Conservation (phyloP, 1,140 invertebrate genomes). For the Stegodyphus mimosarum region DNA sequence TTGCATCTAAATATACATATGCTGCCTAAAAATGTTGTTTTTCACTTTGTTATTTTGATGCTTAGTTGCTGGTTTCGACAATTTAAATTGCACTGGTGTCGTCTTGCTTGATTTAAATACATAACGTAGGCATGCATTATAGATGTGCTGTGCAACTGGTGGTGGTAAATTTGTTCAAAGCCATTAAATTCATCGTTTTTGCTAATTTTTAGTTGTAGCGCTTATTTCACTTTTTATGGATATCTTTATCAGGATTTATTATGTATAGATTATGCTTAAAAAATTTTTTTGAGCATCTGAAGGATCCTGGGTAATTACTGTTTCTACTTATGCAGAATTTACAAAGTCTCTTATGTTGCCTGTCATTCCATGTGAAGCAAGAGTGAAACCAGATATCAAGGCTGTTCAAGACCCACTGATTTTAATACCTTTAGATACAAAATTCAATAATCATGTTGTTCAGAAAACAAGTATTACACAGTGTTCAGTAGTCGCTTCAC, state of each 20-base stretch:
- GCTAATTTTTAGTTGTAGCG: too few species aligned
- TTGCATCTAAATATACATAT: too few species aligned
- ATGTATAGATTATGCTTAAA: not conserved
- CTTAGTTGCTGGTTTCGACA: too few species aligned
- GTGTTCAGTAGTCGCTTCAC: not conserved
- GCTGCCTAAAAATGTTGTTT: too few species aligned
- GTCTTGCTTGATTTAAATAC: too few species aligned
- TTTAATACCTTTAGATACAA: slow-evolving; percentile 23
- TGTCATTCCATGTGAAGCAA: not conserved
- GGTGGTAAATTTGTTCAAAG: too few species aligned
- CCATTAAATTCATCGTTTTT: too few species aligned
- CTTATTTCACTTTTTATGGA: too few species aligned
- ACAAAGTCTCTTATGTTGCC: slow-evolving; percentile 29
- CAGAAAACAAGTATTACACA: not conserved
- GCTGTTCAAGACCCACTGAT: slow-evolving; percentile 30
- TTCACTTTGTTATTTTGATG: too few species aligned
- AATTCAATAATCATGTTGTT: slow-evolving; percentile 4
- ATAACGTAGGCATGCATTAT: too few species aligned
- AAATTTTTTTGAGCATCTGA: not conserved
- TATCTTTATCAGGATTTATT: not conserved
- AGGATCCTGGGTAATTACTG: not conserved
- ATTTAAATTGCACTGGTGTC: too few species aligned
- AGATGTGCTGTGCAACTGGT: too few species aligned
- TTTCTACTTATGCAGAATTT: slow-evolving; percentile 34
- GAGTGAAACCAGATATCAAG: slow-evolving; percentile 14